These are phyloP conservation scores for Falco cherrug DNA, from an alignment of 2,797 vertebrate genomes.

Conservation along the genomic window DNA sequence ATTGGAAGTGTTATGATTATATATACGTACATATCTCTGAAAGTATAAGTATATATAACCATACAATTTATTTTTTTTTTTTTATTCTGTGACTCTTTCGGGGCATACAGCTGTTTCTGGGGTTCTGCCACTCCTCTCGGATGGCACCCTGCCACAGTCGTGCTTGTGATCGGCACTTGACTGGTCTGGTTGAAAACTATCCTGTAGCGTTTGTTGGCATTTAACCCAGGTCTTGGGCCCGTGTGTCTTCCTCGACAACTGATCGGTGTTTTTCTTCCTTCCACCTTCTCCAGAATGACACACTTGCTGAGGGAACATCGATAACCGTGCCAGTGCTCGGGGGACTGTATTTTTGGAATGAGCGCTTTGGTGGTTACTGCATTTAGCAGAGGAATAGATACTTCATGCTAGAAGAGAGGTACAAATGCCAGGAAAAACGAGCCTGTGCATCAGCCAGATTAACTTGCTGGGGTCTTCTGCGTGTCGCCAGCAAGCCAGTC, in stretches of 20 bases:
- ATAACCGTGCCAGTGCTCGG: slow-evolving; percentile 15
- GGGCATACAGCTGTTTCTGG: not conserved
- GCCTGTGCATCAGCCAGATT: not conserved
- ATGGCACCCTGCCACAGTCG: not conserved
- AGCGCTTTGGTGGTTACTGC: not conserved
- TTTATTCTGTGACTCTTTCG: not conserved
- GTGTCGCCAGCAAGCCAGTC: not conserved
- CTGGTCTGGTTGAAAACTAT: not conserved
- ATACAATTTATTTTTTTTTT: too few relatives aligned
- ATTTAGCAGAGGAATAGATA: slow-evolving; percentile 27
- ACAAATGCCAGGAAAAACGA: not conserved
- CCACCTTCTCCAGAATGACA: not conserved
- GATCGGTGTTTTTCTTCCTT: slow-evolving; percentile 12
- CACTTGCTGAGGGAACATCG: not conserved
- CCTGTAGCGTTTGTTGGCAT: not conserved
- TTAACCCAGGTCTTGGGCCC: not conserved
- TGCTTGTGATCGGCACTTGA: not conserved
- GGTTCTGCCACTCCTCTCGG: not conserved
- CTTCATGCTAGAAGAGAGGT: not conserved
- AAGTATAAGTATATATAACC: not conserved
- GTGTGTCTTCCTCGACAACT: not conserved
- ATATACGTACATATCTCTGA: not conserved
- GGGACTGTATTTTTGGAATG: slow-evolving; percentile 41
- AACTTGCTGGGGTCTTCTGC: not conserved
- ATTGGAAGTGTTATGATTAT: not conserved